Evolutionary conservation across 2,113 vertebrate genomes (phyloP).

Genomic region (Passer domesticus): DNA sequence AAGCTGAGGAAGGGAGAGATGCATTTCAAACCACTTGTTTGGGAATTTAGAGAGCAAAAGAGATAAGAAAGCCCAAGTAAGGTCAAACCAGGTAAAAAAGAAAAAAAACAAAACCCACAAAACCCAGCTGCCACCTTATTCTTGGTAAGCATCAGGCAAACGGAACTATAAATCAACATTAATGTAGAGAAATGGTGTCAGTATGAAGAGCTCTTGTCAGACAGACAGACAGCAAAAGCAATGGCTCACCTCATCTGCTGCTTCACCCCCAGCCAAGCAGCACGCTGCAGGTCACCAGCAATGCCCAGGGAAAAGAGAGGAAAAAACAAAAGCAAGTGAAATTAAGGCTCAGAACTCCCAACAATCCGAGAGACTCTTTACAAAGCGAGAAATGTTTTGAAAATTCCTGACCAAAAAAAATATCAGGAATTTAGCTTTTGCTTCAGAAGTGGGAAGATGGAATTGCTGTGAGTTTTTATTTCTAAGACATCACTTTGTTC

Average conservation of each 20-base stretch:
- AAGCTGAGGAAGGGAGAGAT: neutral
- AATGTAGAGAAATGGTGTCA: neutral
- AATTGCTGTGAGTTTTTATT: neutral
- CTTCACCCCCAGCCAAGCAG: slow-evolving; percentile 92
- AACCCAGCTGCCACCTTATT: neutral
- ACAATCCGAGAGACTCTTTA: neutral
- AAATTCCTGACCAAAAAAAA: neutral
- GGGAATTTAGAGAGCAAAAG: neutral
- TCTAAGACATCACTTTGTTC: neutral
- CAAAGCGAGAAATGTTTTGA: neutral
- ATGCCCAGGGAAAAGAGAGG: slow-evolving; percentile 56
- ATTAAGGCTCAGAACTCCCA: slow-evolving; percentile 29
- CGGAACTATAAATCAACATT: neutral
- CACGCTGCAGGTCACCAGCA: slow-evolving; percentile 78
- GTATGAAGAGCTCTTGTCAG: neutral
- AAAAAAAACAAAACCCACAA: neutral
- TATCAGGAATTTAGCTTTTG: neutral
- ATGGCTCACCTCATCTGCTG: slow-evolving; percentile 87
- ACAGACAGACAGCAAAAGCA: neutral
- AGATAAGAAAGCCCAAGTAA: neutral
- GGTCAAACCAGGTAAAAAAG: neutral
- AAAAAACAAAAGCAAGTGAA: slow-evolving; percentile 30
- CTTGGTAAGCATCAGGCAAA: neutral
- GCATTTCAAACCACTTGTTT: neutral
- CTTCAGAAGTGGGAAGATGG: neutral